Evolutionary conservation across 2,888 invertebrate species (phyloP).

Genomic region (Mythimna lalbum): DNA sequence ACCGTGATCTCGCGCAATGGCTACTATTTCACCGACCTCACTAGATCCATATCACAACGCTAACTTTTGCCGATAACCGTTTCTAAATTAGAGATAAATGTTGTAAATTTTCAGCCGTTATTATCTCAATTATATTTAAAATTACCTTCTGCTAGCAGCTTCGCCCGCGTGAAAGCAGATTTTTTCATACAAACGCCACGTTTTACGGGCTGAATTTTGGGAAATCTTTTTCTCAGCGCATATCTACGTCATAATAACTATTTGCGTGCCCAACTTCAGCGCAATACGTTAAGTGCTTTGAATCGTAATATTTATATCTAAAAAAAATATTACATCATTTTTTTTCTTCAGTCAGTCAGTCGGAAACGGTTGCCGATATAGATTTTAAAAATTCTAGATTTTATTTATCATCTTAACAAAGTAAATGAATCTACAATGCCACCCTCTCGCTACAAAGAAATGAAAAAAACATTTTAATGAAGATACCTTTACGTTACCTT

Average conservation of each 20-base stretch:
- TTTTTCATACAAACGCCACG: too few species aligned
- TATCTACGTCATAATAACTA: too few species aligned
- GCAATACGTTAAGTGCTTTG: too few species aligned
- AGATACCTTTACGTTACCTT: slow-evolving; percentile 16
- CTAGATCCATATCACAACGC: slow-evolving; percentile 49
- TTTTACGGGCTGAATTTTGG: too few species aligned
- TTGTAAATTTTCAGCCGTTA: not conserved
- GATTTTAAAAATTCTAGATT: not conserved
- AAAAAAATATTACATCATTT: too few species aligned
- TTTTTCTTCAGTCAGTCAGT: too few species aligned
- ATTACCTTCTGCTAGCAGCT: too few species aligned
- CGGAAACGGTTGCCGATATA: too few species aligned
- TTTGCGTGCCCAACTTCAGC: too few species aligned
- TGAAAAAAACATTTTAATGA: slow-evolving; percentile 10
- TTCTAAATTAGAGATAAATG: slow-evolving; percentile 19
- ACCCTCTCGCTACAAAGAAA: not conserved
- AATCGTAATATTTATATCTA: too few species aligned
- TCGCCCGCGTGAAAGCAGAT: too few species aligned
- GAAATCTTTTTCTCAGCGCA: too few species aligned
- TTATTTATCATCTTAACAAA: not conserved
- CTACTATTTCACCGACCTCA: slow-evolving; percentile 61
- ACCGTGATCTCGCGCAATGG: slow-evolving; percentile 67
- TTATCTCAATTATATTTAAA: not conserved
- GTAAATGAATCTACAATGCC: slow-evolving; percentile 7
- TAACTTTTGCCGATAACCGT: slow-evolving; percentile 45